Conservation (phyloP, 2,888 invertebrate species). For the Thyatira batis region DNA sequence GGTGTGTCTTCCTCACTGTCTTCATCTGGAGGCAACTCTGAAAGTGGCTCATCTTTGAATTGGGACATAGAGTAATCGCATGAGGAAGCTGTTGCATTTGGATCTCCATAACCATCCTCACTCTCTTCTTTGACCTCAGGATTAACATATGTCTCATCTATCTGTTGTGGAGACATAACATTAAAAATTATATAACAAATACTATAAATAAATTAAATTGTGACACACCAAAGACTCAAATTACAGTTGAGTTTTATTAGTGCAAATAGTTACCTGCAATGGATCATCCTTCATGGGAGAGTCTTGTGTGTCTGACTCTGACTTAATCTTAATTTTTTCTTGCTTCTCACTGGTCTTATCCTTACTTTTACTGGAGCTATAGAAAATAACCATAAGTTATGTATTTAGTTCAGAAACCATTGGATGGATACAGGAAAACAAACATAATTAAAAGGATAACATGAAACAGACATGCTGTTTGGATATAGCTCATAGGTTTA, state of each 20-base stretch:
- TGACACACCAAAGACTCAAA: no score
- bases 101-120: slow-evolving; percentile 62
- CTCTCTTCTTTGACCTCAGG: slow-evolving; percentile 73
- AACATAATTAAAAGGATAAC: no score
- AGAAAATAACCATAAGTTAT: slow-evolving; percentile 6
- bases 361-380: slow-evolving; percentile 65
- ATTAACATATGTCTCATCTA: slow-evolving; percentile 66
- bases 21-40: slow-evolving; percentile 71
- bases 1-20: slow-evolving; percentile 90
- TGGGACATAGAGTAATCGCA: slow-evolving; percentile 88
- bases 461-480: no score
- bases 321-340: slow-evolving; percentile 60
- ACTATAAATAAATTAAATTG: not conserved
- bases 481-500: no score
- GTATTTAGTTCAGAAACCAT: no score
- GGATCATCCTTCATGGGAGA: slow-evolving; percentile 69
- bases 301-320: slow-evolving; percentile 48
- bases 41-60: slow-evolving; percentile 83
- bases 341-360: slow-evolving; percentile 60
- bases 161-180: slow-evolving; percentile 33
- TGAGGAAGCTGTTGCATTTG: slow-evolving; percentile 84
- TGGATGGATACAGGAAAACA: no score
- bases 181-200: not conserved
- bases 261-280: slow-evolving; percentile 51
- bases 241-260: not conserved